These are phyloP conservation scores for Papilio helenus DNA, from an alignment of 1,140 invertebrate species.

Conservation along the genomic window DNA sequence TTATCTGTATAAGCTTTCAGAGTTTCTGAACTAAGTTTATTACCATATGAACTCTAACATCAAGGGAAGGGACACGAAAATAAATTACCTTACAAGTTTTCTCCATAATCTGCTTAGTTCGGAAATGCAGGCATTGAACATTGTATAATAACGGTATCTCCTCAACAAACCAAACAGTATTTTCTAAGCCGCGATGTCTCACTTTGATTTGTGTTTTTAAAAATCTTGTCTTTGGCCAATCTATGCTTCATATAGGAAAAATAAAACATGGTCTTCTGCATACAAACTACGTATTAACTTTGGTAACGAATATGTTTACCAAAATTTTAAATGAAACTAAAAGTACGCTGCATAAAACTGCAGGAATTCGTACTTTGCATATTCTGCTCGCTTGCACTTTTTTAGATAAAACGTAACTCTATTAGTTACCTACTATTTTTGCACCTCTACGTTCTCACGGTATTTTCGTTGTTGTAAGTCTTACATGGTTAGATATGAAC, in stretches of 20 bases:
- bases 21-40: background rate
- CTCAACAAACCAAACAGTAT: too few species aligned
- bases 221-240: too few species aligned
- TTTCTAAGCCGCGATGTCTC: too few species aligned
- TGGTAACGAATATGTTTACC: background rate
- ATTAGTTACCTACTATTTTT: background rate
- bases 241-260: too few species aligned
- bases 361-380: background rate
- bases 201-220: too few species aligned
- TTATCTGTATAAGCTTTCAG: background rate
- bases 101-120: conserved; percentile 10
- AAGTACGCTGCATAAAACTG: conserved; percentile 4
- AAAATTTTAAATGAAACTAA: background rate
- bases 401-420: background rate
- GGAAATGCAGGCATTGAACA: conserved; percentile 35
- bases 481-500: background rate
- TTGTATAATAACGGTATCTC: conserved; percentile 40
- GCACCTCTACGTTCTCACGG: background rate
- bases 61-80: background rate
- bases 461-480: background rate
- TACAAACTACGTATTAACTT: too few species aligned
- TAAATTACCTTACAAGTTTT: conserved; percentile 2
- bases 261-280: too few species aligned
- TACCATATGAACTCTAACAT: background rate
- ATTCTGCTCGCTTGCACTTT: background rate